phyloP scores from a whole-genome alignment of 2,888 invertebrate species.

The Oeneis ivallda region DNA sequence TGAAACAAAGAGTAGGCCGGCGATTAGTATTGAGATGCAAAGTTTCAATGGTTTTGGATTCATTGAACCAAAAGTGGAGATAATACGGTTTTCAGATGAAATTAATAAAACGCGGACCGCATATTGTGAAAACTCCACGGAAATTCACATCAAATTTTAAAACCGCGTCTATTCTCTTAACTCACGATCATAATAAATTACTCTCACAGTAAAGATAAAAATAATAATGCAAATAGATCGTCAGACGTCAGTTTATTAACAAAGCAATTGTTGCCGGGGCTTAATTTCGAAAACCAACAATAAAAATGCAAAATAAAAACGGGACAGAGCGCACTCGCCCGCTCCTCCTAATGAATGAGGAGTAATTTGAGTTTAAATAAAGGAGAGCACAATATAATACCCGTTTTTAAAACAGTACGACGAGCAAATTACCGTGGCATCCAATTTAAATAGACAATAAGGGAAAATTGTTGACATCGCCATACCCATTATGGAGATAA shows the following conservation, averaged over 20 bases:
- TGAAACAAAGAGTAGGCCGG: too few relatives aligned
- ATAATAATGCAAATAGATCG: conserved; percentile 59
- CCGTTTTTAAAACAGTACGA: conserved; percentile 71
- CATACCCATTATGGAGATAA: conserved; percentile 56
- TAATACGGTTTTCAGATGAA: not conserved
- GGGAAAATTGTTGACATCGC: conserved; percentile 65
- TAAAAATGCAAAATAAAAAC: conserved; percentile 67
- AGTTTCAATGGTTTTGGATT: not conserved
- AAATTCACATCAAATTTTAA: too few relatives aligned
- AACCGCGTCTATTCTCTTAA: not conserved
- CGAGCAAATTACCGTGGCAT: conserved; percentile 69
- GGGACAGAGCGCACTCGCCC: conserved; percentile 68
- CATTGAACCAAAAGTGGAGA: not conserved
- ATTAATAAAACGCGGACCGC: not conserved
- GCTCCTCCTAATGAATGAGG: conserved; percentile 74
- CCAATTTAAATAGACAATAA: conserved; percentile 68
- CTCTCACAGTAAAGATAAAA: conserved; percentile 14
- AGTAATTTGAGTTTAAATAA: conserved; percentile 78
- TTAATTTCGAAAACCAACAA: conserved; percentile 79
- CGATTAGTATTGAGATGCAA: too few relatives aligned
- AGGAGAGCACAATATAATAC: conserved; percentile 75
- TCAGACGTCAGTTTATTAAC: conserved; percentile 71
- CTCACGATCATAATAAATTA: not conserved
- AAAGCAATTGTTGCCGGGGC: conserved; percentile 75
- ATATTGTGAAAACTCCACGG: too few relatives aligned